Evolutionary conservation across 2,888 invertebrate genomes (phyloP), one percentile per base, ranked within the genome.

Genomic region (Zaprionus lineosus): DNA sequence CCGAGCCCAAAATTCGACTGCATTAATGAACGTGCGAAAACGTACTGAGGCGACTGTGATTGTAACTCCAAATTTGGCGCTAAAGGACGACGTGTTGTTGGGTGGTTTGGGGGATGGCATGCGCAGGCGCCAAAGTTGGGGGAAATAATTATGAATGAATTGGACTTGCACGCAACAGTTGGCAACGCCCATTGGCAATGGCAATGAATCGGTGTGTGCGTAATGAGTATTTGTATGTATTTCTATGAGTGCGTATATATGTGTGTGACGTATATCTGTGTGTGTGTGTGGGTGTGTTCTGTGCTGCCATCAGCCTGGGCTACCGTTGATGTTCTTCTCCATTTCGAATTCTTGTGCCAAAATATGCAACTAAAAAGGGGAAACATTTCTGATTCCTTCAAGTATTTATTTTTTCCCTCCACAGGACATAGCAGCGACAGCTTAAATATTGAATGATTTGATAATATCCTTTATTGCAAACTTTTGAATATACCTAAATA

Each of bases 1-100:
- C 1, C 34, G n/a, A 8, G 2, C n/a, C 11, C 19, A 33, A 33
- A 41, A 40, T 68, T 52, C 71, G 67, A 59, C 78, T 50, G 52
- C 44, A 31, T 52, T 59, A 67, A 70, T 82, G 75, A 76, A 68
- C 76, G 70, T 66, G 61, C 64, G 57, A 70, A 84, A 57, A 60
- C 86, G 76, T 68, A 81, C 86, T 81, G 74, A 75, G 37, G 40
- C 59, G 63, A 68, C 64, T 60, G 81, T 75, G 72, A 78, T 74
- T 74, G 50, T 26, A 14, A 21, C 53, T 56, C 41, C 63, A 57
- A 40, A 70, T 70, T 78, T 78, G 85, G 78, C 78, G 83, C 79
- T 63, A 86, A 74, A 34, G 33, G 24, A 47, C 36, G 7, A 9
- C 24, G 26, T 46, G 67, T 34, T 29, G 40, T 11, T n/a, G 19